A percentile compares a stretch with the other conserved stretches of the same genome.
phyloP scores from a whole-genome alignment of 2,797 vertebrate genomes.

The Arremon aurantiirostris region DNA sequence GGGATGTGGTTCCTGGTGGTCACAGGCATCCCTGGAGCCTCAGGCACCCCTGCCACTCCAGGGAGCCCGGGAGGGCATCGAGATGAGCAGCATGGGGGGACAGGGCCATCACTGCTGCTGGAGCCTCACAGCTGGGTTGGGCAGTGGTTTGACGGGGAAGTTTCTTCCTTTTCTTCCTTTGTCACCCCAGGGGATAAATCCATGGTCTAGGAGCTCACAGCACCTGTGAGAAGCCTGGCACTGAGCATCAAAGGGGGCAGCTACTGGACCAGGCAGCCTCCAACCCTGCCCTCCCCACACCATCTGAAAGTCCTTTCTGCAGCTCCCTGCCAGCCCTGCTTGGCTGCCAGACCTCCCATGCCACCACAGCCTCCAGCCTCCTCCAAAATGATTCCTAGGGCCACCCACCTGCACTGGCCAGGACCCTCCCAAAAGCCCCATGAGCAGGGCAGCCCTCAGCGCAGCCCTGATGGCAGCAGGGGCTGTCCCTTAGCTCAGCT shows the following conservation, averaged over 20 bases:
- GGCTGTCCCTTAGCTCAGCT: background rate
- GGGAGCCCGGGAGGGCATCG: background rate
- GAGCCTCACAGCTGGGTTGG: background rate
- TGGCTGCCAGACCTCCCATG: background rate
- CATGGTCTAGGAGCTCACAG: background rate
- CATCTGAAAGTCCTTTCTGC: background rate
- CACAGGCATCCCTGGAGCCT: background rate
- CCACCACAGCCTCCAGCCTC: background rate
- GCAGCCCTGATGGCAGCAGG: background rate
- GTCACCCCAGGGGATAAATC: background rate
- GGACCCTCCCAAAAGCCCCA: background rate
- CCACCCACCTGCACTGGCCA: background rate
- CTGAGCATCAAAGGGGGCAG: accelerated
- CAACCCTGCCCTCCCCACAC: background rate
- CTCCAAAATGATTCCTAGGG: background rate
- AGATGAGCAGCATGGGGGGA: background rate
- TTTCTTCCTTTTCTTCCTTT: background rate
- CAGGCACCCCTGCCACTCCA: background rate
- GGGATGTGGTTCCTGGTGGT: background rate
- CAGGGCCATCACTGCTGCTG: background rate
- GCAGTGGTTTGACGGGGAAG: background rate
- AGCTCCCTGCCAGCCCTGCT: background rate
- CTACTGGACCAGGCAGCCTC: background rate
- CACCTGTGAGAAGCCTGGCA: background rate
- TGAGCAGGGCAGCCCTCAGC: background rate